Evolutionary conservation across 1,140 invertebrate species (phyloP).

Genomic region (Zaprionus kolodkinae): DNA sequence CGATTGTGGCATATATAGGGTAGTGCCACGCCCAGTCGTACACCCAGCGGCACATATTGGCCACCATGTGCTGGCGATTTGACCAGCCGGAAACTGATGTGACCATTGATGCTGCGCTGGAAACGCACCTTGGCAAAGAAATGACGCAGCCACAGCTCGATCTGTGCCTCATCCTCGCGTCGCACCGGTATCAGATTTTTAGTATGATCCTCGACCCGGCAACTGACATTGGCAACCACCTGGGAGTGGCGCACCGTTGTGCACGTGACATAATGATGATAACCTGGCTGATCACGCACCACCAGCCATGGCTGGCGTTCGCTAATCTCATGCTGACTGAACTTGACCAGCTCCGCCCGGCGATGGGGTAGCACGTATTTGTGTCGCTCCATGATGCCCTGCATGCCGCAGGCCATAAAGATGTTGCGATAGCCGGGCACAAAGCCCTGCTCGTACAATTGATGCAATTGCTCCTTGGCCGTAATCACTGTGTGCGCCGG

Average conservation of each 20-base stretch:
- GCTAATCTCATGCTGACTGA: conserved; percentile 88
- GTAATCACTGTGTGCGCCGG: conserved; percentile 88
- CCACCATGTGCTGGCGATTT: conserved; percentile 84
- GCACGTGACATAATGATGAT: conserved; percentile 90
- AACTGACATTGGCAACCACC: conserved; percentile 91
- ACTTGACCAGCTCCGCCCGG: conserved; percentile 87
- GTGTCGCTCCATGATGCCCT: conserved; percentile 88
- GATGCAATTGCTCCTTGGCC: conserved; percentile 87
- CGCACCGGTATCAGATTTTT: conserved; percentile 86
- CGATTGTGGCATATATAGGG: conserved; percentile 91
- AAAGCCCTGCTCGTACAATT: conserved; percentile 88
- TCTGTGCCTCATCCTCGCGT: conserved; percentile 87
- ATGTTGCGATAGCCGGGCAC: conserved; percentile 88
- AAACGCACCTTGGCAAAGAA: conserved; percentile 88
- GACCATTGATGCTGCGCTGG: conserved; percentile 88
- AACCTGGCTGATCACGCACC: conserved; percentile 88
- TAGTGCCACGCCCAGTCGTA: conserved; percentile 89
- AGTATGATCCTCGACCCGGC: conserved; percentile 88
- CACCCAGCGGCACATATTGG: conserved; percentile 87
- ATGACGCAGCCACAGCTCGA: conserved; percentile 89
- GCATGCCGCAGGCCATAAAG: conserved; percentile 89
- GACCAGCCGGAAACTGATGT: conserved; percentile 90
- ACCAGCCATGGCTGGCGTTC: conserved; percentile 91
- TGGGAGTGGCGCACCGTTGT: conserved; percentile 90
- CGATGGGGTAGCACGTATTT: conserved; percentile 88